These are phyloP conservation scores for Tethea ocularis DNA, from an alignment of 2,888 invertebrate species.

Conservation along the genomic window DNA sequence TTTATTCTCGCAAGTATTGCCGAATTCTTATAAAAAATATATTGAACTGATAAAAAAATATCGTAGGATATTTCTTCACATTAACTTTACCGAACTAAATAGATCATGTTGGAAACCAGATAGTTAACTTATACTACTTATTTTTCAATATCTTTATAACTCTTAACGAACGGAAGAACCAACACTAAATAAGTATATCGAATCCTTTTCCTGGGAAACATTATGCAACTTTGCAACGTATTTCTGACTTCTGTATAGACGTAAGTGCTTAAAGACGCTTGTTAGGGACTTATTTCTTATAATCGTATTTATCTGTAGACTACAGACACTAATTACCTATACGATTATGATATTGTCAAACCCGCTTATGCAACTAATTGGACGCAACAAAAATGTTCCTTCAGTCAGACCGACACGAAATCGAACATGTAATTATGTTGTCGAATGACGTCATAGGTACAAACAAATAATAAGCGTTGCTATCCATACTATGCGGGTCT, in stretches of 20 bases:
- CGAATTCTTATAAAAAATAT: no score
- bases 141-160: no score
- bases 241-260: neutral
- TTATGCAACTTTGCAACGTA: neutral
- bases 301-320: constrained; percentile 25
- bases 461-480: no score
- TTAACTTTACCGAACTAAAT: no score
- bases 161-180: neutral
- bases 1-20: neutral
- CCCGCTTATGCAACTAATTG: constrained; percentile 49
- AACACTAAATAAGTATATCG: neutral
- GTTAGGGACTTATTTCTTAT: constrained; percentile 39
- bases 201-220: neutral
- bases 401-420: neutral
- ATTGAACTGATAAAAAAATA: no score
- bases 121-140: no score
- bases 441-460: no score
- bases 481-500: no score
- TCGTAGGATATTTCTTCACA: no score
- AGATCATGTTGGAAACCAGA: no score
- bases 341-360: constrained; percentile 48
- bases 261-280: constrained; percentile 32
- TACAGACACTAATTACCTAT: constrained; percentile 29
- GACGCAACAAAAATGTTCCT: constrained; percentile 16
- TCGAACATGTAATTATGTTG: neutral